Percentiles rank a stretch among this genome's conserved stretches.
Evolutionary conservation across 2,113 vertebrate genomes (phyloP).

Genomic region (Irena cyanogastra): DNA sequence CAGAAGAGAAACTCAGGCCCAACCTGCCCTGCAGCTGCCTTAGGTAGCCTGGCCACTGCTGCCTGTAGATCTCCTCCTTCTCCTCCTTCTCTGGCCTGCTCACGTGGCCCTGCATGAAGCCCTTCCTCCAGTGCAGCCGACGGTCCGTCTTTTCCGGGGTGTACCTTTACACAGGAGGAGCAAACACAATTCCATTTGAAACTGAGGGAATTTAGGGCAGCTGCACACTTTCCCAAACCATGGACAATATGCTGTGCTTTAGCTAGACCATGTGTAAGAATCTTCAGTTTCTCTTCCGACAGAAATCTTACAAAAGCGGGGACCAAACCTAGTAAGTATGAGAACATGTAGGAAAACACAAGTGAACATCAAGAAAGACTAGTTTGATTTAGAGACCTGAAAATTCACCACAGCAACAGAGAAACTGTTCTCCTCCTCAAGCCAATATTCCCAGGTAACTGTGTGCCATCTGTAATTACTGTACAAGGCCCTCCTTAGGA

Average conservation of each 20-base stretch:
- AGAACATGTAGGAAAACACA: rapidly evolving
- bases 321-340: not conserved
- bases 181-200: not conserved
- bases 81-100: slow-evolving; percentile 86
- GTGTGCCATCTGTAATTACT: not conserved
- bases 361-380: not conserved
- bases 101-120: slow-evolving; percentile 86
- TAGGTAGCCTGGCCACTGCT: slow-evolving; percentile 85
- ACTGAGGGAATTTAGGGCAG: not conserved
- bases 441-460: not conserved
- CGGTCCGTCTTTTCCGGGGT: slow-evolving; percentile 76
- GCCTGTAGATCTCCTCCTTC: slow-evolving; percentile 87
- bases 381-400: not conserved
- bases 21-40: slow-evolving; percentile 80
- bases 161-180: slow-evolving; percentile 70
- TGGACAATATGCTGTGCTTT: not conserved
- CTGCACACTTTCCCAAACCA: not conserved
- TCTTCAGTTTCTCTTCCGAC: not conserved
- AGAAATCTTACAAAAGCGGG: not conserved
- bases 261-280: not conserved
- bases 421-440: not conserved
- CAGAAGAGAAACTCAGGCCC: not conserved
- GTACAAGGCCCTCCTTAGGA: not conserved
- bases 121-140: slow-evolving; percentile 77
- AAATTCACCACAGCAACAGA: not conserved